Conservation (phyloP, 2,888 invertebrate genomes). For the Nineta flava region DNA sequence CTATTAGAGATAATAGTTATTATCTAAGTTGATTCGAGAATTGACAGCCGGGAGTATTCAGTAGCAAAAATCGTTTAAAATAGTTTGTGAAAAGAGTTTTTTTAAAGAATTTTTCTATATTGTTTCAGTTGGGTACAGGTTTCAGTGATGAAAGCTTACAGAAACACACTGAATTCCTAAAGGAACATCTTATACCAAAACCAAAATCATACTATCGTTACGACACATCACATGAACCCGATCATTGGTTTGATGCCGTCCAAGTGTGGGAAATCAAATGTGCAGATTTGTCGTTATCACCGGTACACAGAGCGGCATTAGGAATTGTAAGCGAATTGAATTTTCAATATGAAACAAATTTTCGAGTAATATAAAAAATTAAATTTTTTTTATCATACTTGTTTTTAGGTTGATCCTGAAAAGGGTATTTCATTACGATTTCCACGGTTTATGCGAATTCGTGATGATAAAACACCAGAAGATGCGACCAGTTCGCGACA, state of each 20-base stretch:
- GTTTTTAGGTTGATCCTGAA: conserved; percentile 56
- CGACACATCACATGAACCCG: conserved; percentile 57
- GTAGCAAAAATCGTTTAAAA: too few species aligned
- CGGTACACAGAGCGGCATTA: conserved; percentile 76
- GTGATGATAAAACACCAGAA: conserved; percentile 86
- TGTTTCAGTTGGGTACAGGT: conserved; percentile 67
- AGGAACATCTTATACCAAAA: conserved; percentile 52
- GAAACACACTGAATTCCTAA: conserved; percentile 57
- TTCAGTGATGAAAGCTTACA: conserved; percentile 84
- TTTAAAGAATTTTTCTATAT: too few species aligned
- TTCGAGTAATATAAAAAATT: background rate
- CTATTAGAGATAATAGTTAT: too few species aligned
- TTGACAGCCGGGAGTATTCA: too few species aligned
- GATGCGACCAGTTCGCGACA: conserved; percentile 84
- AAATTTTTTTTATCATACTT: too few species aligned
- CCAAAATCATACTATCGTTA: conserved; percentile 69
- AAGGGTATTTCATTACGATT: conserved; percentile 92
- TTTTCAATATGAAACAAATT: background rate
- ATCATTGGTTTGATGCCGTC: conserved; percentile 77
- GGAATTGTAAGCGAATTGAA: conserved; percentile 46
- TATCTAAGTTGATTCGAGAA: too few species aligned
- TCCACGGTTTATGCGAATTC: conserved; percentile 77
- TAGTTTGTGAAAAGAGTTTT: too few species aligned
- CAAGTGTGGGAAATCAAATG: conserved; percentile 95
- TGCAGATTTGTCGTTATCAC: conserved; percentile 93